Evolutionary conservation across 2,797 vertebrate genomes (phyloP).

Genomic region (Schizopygopsis malacanthus): DNA sequence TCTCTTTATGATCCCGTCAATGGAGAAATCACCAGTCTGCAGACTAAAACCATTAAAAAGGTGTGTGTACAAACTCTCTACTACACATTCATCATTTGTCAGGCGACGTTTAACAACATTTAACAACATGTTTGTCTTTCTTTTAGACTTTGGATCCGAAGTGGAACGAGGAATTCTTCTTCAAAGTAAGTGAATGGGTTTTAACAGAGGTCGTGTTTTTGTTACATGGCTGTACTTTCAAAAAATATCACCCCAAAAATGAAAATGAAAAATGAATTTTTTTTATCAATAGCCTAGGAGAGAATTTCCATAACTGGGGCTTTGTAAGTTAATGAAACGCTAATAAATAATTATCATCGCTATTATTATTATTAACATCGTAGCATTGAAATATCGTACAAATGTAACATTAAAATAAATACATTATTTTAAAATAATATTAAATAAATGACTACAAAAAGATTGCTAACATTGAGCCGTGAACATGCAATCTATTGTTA

Average conservation of each 20-base stretch:
- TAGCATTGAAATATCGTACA: neutral
- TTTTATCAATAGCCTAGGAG: neutral
- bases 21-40: conserved; percentile 87
- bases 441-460: neutral
- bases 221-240: neutral
- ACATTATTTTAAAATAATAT: neutral
- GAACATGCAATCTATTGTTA: neutral
- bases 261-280: neutral
- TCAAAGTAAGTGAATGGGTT: conserved; percentile 84
- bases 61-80: conserved; percentile 60
- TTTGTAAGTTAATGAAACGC: neutral
- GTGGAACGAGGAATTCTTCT: conserved; percentile 95
- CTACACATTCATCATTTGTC: neutral
- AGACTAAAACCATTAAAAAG: conserved; percentile 96
- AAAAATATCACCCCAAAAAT: neutral
- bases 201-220: neutral
- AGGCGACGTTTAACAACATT: neutral
- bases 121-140: conserved; percentile 12
- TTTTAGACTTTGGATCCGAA: conserved; percentile 90
- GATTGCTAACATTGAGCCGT: neutral
- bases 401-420: neutral
- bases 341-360: neutral
- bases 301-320: neutral
- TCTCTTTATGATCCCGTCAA: conserved; percentile 89
- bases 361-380: too few species aligned